Base-by-base conservation (phyloP, 2,888 invertebrate species). In the Ischnus inquisitorius region DNA sequence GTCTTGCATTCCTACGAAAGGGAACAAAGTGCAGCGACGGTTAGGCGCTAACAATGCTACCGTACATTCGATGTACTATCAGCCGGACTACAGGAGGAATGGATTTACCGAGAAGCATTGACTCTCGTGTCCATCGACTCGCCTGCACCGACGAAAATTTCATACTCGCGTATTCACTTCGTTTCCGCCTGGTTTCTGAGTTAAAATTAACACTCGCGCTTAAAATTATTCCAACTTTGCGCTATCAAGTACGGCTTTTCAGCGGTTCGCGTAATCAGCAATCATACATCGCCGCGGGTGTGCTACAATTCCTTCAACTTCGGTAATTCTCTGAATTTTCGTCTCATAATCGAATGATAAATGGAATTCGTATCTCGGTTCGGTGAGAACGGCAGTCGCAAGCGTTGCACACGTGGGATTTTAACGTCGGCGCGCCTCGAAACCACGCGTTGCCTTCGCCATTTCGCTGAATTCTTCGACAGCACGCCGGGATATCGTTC, bases 31-130 rank as follows among this genome's bases (percentile, higher is more conserved):
- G 83, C 82, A 76, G 82, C 85, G 71, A 60, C 71, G 86, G 87
- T 87, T 87, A 85, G 85, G 87, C 88, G 89, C 87, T 88, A 90
- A 90, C 89, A 89, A 89, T 90, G 87, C 87, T 87, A 71, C 75
- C 76, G 83, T 79, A 79, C 79, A 79, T 76, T 79, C 79, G 83
- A 79, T 83, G 83, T 76, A 75, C 79, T 83, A 83, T 80, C 83
- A 71, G 83, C 43, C 19, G 39, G 41, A 71, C 60, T 77, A 51
- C 67, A 28, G 54, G 41, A 46, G 68, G 68, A 57, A 46, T 69
- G 34, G 69, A 68, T 67, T 77, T 51, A 69, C 62, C 62, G 60
- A 69, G 76, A 76, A 57, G 41, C 48, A 34, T 12, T 25, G 46
- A 43, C 28, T 28, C 41, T 48, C 14, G 16, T 34, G 28, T 34